A percentile compares a stretch with the other conserved stretches of the same genome.
Conservation (phyloP, 2,797 vertebrate genomes). For the Platyrinchus mystaceus region DNA sequence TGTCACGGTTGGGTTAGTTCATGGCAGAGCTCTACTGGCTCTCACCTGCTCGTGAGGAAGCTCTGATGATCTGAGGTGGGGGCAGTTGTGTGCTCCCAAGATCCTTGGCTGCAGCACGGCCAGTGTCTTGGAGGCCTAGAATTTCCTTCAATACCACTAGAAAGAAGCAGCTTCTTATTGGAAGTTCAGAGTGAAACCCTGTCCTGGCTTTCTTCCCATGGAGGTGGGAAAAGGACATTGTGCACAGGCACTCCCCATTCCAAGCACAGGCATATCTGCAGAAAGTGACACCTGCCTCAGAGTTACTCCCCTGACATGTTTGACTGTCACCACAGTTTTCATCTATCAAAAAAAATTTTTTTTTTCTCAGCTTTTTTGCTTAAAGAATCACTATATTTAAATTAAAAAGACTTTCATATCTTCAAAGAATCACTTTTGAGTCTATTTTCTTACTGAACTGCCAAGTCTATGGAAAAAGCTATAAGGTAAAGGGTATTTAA, state of each 20-base stretch:
- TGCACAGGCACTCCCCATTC: not conserved
- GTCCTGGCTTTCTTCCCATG: not conserved
- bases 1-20: not conserved
- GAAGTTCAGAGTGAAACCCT: not conserved
- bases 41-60: not conserved
- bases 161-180: not conserved
- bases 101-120: not conserved
- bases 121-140: not conserved
- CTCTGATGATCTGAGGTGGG: not conserved
- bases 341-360: not conserved
- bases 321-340: not conserved
- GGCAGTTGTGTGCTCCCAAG: accelerated
- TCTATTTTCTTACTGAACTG: not conserved
- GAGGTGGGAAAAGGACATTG: not conserved
- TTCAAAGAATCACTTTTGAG: not conserved
- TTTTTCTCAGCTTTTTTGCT: not conserved
- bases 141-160: not conserved
- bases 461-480: not conserved
- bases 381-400: not conserved
- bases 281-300: not conserved
- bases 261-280: not conserved
- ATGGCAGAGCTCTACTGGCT: not conserved
- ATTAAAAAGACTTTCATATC: not conserved
- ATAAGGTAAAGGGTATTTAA: not conserved
- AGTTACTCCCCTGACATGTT: not conserved